Conservation (phyloP, 2,888 invertebrate genomes). For the Chromoteleia sp. region DNA sequence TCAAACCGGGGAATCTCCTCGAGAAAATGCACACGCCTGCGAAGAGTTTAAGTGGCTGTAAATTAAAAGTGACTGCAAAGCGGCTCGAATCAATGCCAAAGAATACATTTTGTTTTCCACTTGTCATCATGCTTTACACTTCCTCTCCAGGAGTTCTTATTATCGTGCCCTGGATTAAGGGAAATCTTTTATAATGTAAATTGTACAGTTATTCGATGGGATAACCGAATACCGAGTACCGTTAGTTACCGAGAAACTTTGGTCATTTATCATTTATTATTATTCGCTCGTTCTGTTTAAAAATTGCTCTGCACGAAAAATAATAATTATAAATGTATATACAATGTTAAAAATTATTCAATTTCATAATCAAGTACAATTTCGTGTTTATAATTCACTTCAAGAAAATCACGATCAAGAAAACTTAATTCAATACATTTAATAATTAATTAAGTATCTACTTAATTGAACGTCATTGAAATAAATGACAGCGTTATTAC, state of each 20-base stretch:
- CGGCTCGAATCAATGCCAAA: constrained; percentile 37
- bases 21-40: constrained; percentile 28
- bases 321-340: too few species aligned
- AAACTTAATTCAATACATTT: too few species aligned
- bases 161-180: constrained; percentile 8
- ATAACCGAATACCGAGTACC: not conserved
- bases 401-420: too few species aligned
- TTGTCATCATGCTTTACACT: constrained; percentile 43
- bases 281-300: not conserved
- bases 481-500: too few species aligned
- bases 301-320: too few species aligned
- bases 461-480: too few species aligned
- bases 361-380: too few species aligned
- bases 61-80: constrained; percentile 43
- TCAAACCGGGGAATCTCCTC: constrained; percentile 35
- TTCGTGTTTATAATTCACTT: too few species aligned
- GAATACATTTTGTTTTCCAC: constrained; percentile 50
- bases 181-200: constrained; percentile 9
- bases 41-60: constrained; percentile 48
- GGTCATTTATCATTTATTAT: constrained; percentile 1
- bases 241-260: not conserved
- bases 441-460: too few species aligned
- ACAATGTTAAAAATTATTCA: too few species aligned
- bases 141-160: constrained; percentile 27
- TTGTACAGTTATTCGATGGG: constrained; percentile 23